Conservation (phyloP, 2,113 vertebrate species). For the Phocoena phocoena region DNA sequence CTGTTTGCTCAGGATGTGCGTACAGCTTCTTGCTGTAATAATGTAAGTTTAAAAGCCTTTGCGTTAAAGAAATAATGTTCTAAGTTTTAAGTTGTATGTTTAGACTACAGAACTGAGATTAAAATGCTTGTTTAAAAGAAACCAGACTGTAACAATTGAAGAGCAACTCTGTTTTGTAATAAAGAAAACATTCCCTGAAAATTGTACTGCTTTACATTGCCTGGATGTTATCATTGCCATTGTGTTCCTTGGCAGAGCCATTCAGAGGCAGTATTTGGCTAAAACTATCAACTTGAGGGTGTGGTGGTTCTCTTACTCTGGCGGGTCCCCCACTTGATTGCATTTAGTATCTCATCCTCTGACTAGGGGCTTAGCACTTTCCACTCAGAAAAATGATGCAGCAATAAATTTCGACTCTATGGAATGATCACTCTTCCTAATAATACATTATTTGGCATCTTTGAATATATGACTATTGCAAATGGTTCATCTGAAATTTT, state of each 20-base stretch:
- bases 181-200: neutral
- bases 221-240: neutral
- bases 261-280: neutral
- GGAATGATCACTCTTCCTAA: conserved; percentile 51
- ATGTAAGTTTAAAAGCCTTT: neutral
- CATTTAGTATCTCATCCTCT: neutral
- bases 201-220: neutral
- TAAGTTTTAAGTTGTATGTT: neutral
- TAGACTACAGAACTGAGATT: neutral
- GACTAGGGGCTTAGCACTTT: neutral
- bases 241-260: neutral
- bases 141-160: neutral
- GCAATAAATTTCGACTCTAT: conserved; percentile 29
- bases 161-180: neutral
- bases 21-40: neutral
- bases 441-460: conserved; percentile 43
- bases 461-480: conserved; percentile 52
- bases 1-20: neutral
- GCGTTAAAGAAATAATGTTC: neutral
- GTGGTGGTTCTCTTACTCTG: neutral
- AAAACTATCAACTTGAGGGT: neutral
- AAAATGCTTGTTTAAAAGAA: neutral
- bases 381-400: neutral
- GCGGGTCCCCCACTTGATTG: neutral
- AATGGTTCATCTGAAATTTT: conserved; percentile 54